These are phyloP conservation scores for Lota lota DNA, from an alignment of 2,113 vertebrate species.

Conservation along the genomic window DNA sequence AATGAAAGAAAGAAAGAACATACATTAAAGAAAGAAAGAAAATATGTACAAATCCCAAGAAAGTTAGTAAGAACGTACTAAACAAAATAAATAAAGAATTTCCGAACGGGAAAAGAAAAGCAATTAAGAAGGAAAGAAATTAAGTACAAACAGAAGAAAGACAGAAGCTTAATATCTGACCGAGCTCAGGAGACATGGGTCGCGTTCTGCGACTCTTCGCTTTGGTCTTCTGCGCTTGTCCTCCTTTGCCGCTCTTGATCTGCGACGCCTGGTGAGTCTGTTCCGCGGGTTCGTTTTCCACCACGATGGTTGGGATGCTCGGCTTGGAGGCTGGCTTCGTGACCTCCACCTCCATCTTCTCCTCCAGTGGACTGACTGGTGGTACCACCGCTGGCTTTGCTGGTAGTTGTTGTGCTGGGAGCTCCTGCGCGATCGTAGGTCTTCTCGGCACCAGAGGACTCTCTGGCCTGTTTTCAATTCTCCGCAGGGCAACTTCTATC, in stretches of 20 bases:
- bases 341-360: slow-evolving; percentile 60
- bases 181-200: slow-evolving; percentile 88
- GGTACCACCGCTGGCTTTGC: slow-evolving; percentile 50
- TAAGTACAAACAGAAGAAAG: not conserved
- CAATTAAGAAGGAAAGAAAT: too few species aligned
- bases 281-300: slow-evolving; percentile 73
- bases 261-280: slow-evolving; percentile 64
- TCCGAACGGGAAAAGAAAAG: too few species aligned
- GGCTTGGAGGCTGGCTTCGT: slow-evolving; percentile 42
- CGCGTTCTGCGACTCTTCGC: slow-evolving; percentile 83
- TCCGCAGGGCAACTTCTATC: slow-evolving; percentile 58
- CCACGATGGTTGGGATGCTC: slow-evolving; percentile 69
- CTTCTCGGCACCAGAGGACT: slow-evolving; percentile 70
- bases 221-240: slow-evolving; percentile 76
- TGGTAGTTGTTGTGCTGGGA: slow-evolving; percentile 36
- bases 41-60: too few species aligned
- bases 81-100: too few species aligned
- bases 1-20: too few species aligned
- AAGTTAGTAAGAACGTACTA: too few species aligned
- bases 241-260: slow-evolving; percentile 69
- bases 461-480: slow-evolving; percentile 69
- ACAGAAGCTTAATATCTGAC: slow-evolving; percentile 59
- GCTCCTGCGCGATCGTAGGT: slow-evolving; percentile 47
- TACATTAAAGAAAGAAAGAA: too few species aligned
- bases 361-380: slow-evolving; percentile 52